A percentile compares a stretch with the other conserved stretches of the same genome.
These are phyloP conservation scores for Lophotis ruficrista DNA, from an alignment of 2,113 vertebrate genomes.

Conservation along the genomic window DNA sequence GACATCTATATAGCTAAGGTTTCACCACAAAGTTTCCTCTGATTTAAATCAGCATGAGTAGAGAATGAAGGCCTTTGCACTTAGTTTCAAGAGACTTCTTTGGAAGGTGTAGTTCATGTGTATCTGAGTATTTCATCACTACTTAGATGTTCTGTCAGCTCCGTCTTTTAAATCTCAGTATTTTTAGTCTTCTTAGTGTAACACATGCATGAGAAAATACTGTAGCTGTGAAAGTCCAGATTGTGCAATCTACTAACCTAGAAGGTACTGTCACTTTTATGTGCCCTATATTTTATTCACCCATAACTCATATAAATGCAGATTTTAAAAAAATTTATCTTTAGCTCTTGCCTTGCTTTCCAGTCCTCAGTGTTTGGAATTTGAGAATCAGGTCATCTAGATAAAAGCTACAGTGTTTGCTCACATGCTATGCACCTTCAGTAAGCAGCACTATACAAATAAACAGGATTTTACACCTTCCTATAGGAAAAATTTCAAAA, in stretches of 20 bases:
- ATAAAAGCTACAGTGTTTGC: neutral
- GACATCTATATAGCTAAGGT: neutral
- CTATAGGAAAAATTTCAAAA: neutral
- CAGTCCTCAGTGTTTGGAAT: neutral
- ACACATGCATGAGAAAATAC: slow-evolving; percentile 18
- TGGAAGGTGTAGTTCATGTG: neutral
- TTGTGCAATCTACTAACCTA: slow-evolving; percentile 41
- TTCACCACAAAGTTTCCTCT: neutral
- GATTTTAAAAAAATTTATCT: neutral
- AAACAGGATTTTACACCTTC: neutral
- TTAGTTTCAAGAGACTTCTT: neutral
- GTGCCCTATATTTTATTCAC: slow-evolving; percentile 39
- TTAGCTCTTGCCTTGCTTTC: neutral
- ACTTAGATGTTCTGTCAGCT: neutral
- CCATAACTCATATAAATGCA: slow-evolving; percentile 32
- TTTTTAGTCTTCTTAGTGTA: slow-evolving; percentile 29
- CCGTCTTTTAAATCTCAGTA: slow-evolving; percentile 11
- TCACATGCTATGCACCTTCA: neutral
- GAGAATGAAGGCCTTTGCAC: neutral
- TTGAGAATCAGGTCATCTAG: neutral
- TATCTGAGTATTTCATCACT: neutral
- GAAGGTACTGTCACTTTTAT: slow-evolving; percentile 34
- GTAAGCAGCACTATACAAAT: neutral
- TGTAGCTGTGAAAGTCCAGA: slow-evolving; percentile 40
- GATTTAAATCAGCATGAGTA: neutral